Evolutionary conservation across 2,888 invertebrate species (phyloP).

Genomic region (Platynereis dumerilii): DNA sequence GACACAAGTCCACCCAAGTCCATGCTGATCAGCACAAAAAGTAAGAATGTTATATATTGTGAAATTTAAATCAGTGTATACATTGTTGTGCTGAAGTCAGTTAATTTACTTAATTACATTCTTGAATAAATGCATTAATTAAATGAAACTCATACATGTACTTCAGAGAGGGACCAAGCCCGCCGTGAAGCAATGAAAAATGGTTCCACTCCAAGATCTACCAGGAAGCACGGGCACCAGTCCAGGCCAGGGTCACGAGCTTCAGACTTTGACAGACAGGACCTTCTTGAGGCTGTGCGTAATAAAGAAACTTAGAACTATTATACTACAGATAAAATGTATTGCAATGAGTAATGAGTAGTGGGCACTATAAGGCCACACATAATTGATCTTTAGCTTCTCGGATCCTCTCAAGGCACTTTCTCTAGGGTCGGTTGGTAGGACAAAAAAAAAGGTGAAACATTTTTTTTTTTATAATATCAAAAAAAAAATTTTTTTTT

Average conservation of each 20-base stretch:
- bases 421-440: too few relatives aligned
- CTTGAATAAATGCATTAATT: neutral
- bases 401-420: too few relatives aligned
- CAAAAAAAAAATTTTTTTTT: too few relatives aligned
- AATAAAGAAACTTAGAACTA: too few relatives aligned
- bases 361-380: too few relatives aligned
- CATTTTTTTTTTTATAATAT: too few relatives aligned
- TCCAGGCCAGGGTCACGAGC: slow-evolving; percentile 13
- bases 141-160: too few relatives aligned
- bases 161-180: slow-evolving; percentile 22
- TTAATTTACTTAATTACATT: neutral
- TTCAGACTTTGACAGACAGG: slow-evolving; percentile 24
- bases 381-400: too few relatives aligned
- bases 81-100: neutral
- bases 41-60: neutral
- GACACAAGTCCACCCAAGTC: neutral
- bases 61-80: too few relatives aligned
- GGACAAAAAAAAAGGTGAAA: too few relatives aligned
- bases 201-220: slow-evolving; percentile 4
- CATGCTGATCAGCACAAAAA: neutral
- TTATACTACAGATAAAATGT: too few relatives aligned
- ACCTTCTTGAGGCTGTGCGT: slow-evolving; percentile 24
- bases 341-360: too few relatives aligned
- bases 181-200: slow-evolving; percentile 18
- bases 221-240: slow-evolving; percentile 9